These are phyloP conservation scores for Clivina fossor DNA, from an alignment of 2,888 invertebrate species.

Conservation along the genomic window DNA sequence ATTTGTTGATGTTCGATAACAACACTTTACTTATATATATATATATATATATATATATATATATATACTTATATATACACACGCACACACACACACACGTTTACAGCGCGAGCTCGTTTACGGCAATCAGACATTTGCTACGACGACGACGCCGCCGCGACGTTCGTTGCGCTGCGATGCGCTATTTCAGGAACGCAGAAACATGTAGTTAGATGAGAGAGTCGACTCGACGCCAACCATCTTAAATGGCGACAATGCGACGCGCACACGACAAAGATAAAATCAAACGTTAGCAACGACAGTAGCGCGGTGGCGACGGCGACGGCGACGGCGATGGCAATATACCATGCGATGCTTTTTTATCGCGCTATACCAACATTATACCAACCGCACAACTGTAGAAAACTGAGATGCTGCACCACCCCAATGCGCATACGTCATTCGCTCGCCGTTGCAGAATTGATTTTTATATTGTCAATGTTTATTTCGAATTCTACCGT, in stretches of 20 bases:
- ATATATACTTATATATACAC: no score
- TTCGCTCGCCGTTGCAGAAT: slow-evolving; percentile 46
- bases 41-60: no score
- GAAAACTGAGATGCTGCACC: slow-evolving; percentile 46
- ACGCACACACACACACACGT: slow-evolving; percentile 12
- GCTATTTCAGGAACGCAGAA: slow-evolving; percentile 28
- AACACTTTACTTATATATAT: no score
- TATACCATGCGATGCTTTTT: slow-evolving; percentile 19
- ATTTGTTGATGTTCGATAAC: no score
- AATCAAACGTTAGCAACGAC: no score
- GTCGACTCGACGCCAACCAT: slow-evolving; percentile 13
- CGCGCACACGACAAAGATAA: no score
- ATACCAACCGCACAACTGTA: background rate
- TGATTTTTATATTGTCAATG: slow-evolving; percentile 1
- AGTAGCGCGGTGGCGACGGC: slow-evolving; percentile 9
- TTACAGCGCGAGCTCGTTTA: background rate
- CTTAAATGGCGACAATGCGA: slow-evolving; percentile 26
- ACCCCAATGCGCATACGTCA: slow-evolving; percentile 52
- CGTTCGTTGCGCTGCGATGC: slow-evolving; percentile 16
- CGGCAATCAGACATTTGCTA: background rate
- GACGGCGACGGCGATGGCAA: slow-evolving; percentile 7
- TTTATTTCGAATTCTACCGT: no score
- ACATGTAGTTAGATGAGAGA: slow-evolving; percentile 7
- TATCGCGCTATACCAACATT: slow-evolving; percentile 11
- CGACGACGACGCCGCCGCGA: slow-evolving; percentile 24